Base-by-base conservation (phyloP, 1,140 invertebrate genomes). In the Radopholus similis region DNA sequence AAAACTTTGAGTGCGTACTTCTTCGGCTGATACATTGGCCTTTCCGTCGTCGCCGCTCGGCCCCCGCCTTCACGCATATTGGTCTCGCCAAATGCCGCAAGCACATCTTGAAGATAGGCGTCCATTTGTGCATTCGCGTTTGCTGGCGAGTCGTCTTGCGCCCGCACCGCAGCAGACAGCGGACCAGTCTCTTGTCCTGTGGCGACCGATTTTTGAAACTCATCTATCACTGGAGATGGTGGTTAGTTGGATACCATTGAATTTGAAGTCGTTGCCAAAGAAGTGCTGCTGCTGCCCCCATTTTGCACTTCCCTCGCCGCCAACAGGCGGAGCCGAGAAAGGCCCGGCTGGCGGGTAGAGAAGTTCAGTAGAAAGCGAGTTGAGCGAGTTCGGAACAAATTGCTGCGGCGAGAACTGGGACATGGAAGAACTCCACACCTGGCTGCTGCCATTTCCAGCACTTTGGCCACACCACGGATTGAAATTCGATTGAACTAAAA, bases 1-100 rank as follows among this genome's bases (percentile, higher is more conserved):
- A 68, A 68, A 32, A 68, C 66, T 55, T 68, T 68, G 18, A 38
- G 15, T 13, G 66, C 64, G 34, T 44, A 59, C n/a, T 66, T n/a
- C 18, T 13, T 18, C 9, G 59, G 59, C 8, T 62, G 59, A 0
- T 21, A 4, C 1, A 26, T 23, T 11, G n/a, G n/a, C n/a, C n/a
- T n/a, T n/a, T n/a, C n/a, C n/a, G n/a, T n/a, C n/a, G n/a, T n/a
- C n/a, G n/a, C n/a, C n/a, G n/a, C n/a, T n/a, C n/a, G n/a, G n/a
- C n/a, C n/a, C n/a, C n/a, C n/a, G n/a, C 59, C 18, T n/a, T 28
- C 23, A 6, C 59, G 59, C 28, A 28, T 18, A 32, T 44, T 38
- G 18, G 15, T 40, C 13, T 11, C 1, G 42, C 57, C n/a, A 44
- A 11, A 8, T 38, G 34, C 8, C n/a, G 32, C n/a, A n/a, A 42